These are phyloP conservation scores for Oceanites oceanicus DNA, from an alignment of 2,113 vertebrate species.

Conservation along the genomic window DNA sequence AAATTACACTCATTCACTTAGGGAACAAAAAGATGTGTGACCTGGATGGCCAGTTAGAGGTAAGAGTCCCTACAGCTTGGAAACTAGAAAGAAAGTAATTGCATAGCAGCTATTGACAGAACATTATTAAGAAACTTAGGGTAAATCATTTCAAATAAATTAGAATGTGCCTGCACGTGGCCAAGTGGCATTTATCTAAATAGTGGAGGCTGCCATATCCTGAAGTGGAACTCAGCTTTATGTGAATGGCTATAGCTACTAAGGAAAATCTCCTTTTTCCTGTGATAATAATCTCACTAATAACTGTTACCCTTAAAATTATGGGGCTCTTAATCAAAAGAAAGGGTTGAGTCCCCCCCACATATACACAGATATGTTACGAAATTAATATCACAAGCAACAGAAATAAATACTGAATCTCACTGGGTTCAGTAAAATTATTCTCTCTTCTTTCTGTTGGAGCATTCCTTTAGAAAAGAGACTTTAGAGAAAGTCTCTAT, in stretches of 20 bases:
- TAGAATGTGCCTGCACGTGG: background rate
- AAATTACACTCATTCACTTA: background rate
- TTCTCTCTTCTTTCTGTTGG: background rate
- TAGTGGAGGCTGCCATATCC: background rate
- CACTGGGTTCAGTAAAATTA: background rate
- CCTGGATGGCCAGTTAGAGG: background rate
- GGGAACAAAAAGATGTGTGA: background rate
- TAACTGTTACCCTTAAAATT: background rate
- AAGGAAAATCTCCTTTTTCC: background rate
- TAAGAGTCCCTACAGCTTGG: background rate
- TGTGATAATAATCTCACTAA: background rate
- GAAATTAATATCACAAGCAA: background rate
- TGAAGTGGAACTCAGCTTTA: background rate
- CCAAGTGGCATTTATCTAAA: background rate
- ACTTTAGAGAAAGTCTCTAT: background rate
- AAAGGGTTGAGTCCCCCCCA: background rate
- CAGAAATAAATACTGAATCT: background rate
- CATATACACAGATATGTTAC: background rate
- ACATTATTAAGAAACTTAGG: background rate
- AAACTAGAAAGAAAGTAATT: background rate
- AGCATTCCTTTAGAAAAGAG: background rate
- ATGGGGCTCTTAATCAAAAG: background rate
- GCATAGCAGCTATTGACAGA: background rate
- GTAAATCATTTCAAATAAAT: background rate
- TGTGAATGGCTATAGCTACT: background rate